Evolutionary conservation across 2,113 vertebrate genomes (phyloP).

Genomic region (Ameiurus melas): DNA sequence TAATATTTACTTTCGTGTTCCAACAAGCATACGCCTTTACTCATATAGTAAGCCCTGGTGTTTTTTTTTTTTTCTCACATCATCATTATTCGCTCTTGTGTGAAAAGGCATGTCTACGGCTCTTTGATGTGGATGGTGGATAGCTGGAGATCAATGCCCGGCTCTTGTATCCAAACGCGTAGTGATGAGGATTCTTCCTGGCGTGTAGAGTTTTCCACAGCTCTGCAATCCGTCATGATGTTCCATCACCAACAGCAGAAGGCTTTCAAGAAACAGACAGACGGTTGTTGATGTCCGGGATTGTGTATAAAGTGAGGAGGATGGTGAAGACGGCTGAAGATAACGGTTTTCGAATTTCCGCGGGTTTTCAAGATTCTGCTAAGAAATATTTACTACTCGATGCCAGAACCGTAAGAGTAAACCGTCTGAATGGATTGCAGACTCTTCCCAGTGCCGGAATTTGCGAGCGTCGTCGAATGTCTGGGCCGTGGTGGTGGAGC

Average conservation of each 20-base stretch:
- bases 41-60: neutral
- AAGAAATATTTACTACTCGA: neutral
- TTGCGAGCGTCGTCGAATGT: too few species aligned
- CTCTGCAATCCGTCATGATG: neutral
- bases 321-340: too few species aligned
- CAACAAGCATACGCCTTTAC: too few species aligned
- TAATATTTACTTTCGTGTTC: too few species aligned
- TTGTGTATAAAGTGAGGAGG: too few species aligned
- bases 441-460: too few species aligned
- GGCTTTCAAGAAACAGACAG: too few species aligned
- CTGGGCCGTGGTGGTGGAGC: neutral
- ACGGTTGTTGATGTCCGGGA: too few species aligned
- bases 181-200: neutral
- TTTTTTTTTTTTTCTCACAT: neutral
- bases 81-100: neutral
- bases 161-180: too few species aligned
- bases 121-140: too few species aligned
- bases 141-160: neutral
- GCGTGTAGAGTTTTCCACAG: neutral
- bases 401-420: neutral
- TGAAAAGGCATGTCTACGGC: neutral
- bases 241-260: neutral
- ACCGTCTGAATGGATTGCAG: too few species aligned
- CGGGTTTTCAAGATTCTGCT: neutral
- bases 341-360: too few species aligned